These are phyloP conservation scores for Cheilosia vernalis DNA, from an alignment of 2,888 invertebrate genomes.

Conservation along the genomic window DNA sequence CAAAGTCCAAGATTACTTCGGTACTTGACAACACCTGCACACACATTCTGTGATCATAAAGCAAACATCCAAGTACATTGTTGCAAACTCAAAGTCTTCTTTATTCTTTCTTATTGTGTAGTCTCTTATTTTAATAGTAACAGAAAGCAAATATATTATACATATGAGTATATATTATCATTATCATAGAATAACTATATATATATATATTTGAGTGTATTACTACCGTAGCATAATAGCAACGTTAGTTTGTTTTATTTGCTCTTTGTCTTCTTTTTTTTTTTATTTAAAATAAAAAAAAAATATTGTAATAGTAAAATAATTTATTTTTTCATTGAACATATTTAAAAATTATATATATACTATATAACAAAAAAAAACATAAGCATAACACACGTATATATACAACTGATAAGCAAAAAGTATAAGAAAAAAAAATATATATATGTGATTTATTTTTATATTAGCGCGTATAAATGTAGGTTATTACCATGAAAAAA, in stretches of 20 bases:
- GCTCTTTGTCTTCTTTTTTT: not conserved
- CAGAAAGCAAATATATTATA: conserved; percentile 42
- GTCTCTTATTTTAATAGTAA: conserved; percentile 23
- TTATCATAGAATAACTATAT: conserved; percentile 20
- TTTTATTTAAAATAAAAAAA: conserved; percentile 20
- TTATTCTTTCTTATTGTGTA: not conserved
- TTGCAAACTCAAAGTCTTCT: conserved; percentile 8
- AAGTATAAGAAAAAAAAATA: conserved; percentile 61
- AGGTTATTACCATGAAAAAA: conserved; percentile 62
- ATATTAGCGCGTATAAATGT: conserved; percentile 74
- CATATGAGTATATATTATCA: conserved; percentile 44
- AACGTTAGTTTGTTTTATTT: conserved; percentile 49
- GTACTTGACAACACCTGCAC: no score
- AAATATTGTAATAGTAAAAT: conserved; percentile 68
- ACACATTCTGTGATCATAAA: not conserved
- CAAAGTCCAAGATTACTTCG: no score
- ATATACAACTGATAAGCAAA: conserved; percentile 55
- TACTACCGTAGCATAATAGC: conserved; percentile 32
- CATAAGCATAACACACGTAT: conserved; percentile 56
- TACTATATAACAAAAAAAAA: conserved; percentile 34
- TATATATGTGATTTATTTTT: conserved; percentile 75
- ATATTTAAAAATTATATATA: conserved; percentile 55
- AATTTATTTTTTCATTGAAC: conserved; percentile 72
- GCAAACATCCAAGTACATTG: not conserved
- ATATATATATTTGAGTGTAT: conserved; percentile 38